Percentiles rank a stretch among this genome's conserved stretches.
phyloP scores from a whole-genome alignment of 1,140 invertebrate species.

The Nephotettix cincticeps region DNA sequence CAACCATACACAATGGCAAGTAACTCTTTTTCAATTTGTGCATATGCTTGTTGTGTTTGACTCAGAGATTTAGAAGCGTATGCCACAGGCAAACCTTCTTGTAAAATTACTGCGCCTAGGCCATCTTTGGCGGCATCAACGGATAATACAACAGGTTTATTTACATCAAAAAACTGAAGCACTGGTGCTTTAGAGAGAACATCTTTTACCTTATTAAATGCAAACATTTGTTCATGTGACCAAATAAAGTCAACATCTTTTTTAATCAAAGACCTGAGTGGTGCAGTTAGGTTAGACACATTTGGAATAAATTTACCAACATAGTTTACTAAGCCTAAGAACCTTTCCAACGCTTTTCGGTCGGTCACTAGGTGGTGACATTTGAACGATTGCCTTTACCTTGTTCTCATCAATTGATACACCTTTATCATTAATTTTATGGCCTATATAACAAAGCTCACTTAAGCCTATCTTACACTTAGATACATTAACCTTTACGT shows the following conservation, averaged over 20 bases:
- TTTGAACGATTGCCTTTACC: neutral
- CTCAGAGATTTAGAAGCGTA: neutral
- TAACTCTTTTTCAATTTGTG: no score
- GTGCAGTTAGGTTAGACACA: neutral
- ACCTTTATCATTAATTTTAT: neutral
- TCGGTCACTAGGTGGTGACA: neutral
- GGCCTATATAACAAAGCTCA: no score
- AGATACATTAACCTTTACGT: neutral
- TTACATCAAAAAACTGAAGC: neutral
- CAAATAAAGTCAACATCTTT: neutral
- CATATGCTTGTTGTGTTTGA: neutral
- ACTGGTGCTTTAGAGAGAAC: neutral
- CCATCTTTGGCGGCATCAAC: neutral
- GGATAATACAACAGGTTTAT: neutral
- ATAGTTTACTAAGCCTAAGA: neutral
- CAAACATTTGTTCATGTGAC: neutral
- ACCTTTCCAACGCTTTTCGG: neutral
- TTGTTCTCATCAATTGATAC: neutral
- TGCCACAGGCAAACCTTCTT: neutral
- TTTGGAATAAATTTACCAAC: neutral
- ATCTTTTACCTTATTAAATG: neutral
- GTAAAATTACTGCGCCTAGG: neutral
- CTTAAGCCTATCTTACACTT: neutral
- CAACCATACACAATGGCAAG: conserved; percentile 43
- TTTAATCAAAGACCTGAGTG: neutral